Conservation (phyloP, 1,140 invertebrate species). For the Achroia grisella region DNA sequence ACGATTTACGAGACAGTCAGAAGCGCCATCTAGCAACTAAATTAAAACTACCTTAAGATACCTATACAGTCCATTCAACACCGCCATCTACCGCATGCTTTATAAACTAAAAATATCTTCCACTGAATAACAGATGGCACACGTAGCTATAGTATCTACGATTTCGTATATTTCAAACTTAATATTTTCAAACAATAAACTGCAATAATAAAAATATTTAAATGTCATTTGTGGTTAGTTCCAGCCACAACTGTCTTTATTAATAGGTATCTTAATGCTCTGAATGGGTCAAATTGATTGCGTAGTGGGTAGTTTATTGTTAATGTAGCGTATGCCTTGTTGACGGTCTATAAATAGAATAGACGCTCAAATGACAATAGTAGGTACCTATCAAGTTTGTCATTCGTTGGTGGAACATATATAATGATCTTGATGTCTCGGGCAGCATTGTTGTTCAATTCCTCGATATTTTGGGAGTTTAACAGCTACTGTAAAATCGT, state of each 20-base stretch:
- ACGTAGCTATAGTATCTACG: not conserved
- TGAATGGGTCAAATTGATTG: constrained; percentile 59
- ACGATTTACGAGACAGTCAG: too few species aligned
- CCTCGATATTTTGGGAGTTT: too few species aligned
- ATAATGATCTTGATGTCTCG: too few species aligned
- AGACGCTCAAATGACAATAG: constrained; percentile 22
- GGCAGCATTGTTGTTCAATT: too few species aligned
- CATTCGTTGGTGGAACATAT: not conserved
- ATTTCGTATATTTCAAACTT: not conserved
- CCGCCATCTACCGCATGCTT: too few species aligned
- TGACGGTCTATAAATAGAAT: constrained; percentile 29
- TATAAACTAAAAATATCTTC: not conserved
- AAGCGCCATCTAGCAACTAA: too few species aligned
- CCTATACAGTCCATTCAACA: too few species aligned
- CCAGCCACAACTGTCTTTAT: not conserved
- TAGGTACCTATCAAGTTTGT: constrained; percentile 3
- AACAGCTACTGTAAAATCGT: too few species aligned
- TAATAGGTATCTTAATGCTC: constrained; percentile 17
- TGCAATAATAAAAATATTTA: not conserved
- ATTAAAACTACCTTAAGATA: too few species aligned
- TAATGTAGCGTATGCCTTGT: constrained; percentile 22
- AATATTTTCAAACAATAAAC: not conserved
- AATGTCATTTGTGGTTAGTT: not conserved
- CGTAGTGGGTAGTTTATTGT: constrained; percentile 35
- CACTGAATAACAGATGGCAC: constrained; percentile 24